Evolutionary conservation across 2,888 invertebrate genomes (phyloP).

Genomic region (Zonitis immaculata): DNA sequence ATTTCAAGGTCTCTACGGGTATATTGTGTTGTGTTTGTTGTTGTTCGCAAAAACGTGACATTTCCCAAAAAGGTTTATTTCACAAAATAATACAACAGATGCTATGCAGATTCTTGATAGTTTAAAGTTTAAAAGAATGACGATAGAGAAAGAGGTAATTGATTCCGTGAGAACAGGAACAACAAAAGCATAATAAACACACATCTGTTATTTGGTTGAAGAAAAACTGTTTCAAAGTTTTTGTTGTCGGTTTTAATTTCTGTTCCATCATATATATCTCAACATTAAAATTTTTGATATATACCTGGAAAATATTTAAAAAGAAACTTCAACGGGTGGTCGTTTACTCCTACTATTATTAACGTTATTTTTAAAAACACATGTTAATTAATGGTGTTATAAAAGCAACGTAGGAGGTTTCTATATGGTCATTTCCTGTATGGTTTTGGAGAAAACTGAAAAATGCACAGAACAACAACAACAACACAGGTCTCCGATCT

Average conservation of each 20-base stretch:
- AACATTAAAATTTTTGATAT: neutral
- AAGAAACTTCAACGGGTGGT: neutral
- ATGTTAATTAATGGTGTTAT: neutral
- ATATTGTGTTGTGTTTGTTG: neutral
- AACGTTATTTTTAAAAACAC: neutral
- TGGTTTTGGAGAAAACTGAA: neutral
- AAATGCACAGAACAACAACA: too few species aligned
- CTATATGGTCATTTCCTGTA: neutral
- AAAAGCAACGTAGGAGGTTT: neutral
- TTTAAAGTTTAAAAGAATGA: neutral
- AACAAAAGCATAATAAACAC: conserved; percentile 10
- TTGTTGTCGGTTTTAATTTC: too few species aligned
- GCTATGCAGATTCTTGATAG: conserved; percentile 14
- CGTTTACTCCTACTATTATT: too few species aligned
- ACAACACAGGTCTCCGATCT: too few species aligned
- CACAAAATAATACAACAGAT: conserved; percentile 15
- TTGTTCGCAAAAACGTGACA: conserved; percentile 20
- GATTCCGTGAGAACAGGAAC: conserved; percentile 18
- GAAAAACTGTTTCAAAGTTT: too few species aligned
- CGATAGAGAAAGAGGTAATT: conserved; percentile 13
- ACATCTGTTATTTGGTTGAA: conserved; percentile 7
- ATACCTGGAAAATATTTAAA: neutral
- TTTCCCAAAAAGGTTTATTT: conserved; percentile 18
- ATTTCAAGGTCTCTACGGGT: conserved; percentile 3
- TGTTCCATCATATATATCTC: too few species aligned